Percentiles rank a stretch among this genome's conserved stretches.
Evolutionary conservation across 2,113 vertebrate species (phyloP).

Genomic region (Brachionichthys hirsutus): DNA sequence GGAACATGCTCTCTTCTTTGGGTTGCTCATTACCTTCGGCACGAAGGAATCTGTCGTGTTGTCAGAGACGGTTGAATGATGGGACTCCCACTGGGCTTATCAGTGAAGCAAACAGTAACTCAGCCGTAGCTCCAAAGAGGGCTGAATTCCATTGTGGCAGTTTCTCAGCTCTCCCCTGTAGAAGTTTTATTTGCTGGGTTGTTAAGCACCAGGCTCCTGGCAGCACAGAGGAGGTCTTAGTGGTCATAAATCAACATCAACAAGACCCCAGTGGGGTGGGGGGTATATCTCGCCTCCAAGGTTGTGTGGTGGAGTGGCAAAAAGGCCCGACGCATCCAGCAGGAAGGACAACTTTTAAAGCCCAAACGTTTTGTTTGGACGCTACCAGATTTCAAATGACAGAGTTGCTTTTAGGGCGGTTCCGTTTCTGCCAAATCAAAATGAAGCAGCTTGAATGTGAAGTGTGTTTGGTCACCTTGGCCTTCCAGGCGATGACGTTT

Average conservation of each 20-base stretch:
- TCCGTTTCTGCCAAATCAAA: slow-evolving; percentile 17
- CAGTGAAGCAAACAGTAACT: slow-evolving; percentile 50
- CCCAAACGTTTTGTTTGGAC: slow-evolving; percentile 17
- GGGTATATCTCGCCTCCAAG: slow-evolving; percentile 37
- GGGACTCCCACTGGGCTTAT: slow-evolving; percentile 42
- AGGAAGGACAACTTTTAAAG: slow-evolving; percentile 28
- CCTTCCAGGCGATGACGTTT: no score
- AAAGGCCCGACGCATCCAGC: slow-evolving; percentile 13
- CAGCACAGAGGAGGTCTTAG: slow-evolving; percentile 67
- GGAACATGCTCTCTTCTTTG: slow-evolving; percentile 5
- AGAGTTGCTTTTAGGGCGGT: slow-evolving; percentile 12
- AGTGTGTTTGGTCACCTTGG: neutral
- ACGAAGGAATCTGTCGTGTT: slow-evolving; percentile 12
- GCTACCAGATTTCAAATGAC: slow-evolving; percentile 24
- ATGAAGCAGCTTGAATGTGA: neutral
- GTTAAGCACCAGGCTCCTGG: slow-evolving; percentile 58
- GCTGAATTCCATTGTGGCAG: slow-evolving; percentile 58
- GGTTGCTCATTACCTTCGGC: slow-evolving; percentile 23
- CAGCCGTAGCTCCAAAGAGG: slow-evolving; percentile 34
- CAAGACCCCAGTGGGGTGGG: slow-evolving; percentile 48
- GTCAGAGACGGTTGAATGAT: slow-evolving; percentile 17
- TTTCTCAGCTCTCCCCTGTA: slow-evolving; percentile 36
- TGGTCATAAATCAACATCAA: slow-evolving; percentile 67
- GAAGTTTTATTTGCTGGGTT: slow-evolving; percentile 69
- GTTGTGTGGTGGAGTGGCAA: slow-evolving; percentile 27